These are phyloP conservation scores for Cercopithecus diana DNA, from an alignment of 2,797 vertebrate species.

Conservation along the genomic window DNA sequence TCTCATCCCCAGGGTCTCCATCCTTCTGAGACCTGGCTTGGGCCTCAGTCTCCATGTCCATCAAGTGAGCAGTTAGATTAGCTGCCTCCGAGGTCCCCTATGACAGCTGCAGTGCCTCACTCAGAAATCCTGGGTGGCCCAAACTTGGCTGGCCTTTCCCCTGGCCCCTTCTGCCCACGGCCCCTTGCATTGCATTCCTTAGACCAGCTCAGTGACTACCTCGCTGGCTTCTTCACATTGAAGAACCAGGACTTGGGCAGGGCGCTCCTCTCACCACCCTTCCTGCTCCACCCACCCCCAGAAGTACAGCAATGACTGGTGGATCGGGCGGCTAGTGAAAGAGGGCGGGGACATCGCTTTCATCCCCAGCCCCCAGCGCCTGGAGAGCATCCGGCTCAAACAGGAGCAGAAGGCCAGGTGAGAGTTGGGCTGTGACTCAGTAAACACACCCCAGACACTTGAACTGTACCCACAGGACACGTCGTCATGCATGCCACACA, in stretches of 20 bases:
- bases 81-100: not conserved
- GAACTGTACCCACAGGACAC: not conserved
- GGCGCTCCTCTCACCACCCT: not conserved
- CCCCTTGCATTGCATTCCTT: not conserved
- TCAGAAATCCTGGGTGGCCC: not conserved
- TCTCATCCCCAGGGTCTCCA: not conserved
- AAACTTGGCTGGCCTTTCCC: not conserved
- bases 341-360: constrained; percentile 97
- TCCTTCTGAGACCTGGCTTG: not conserved
- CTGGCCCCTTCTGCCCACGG: not conserved
- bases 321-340: constrained; percentile 97
- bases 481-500: not conserved
- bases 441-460: not conserved
- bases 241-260: not conserved
- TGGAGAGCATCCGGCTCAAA: constrained; percentile 96
- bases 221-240: not conserved
- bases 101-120: not conserved
- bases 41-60: not conserved
- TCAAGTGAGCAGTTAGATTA: not conserved
- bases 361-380: constrained; percentile 96
- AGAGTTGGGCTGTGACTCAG: constrained; percentile 20
- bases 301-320: constrained; percentile 99
- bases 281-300: constrained; percentile 58
- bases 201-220: not conserved
- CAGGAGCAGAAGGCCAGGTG: constrained; percentile 97